Percentiles rank a stretch among this genome's conserved stretches.
phyloP scores from a whole-genome alignment of 2,888 invertebrate genomes.

The Plagiodera versicolora region DNA sequence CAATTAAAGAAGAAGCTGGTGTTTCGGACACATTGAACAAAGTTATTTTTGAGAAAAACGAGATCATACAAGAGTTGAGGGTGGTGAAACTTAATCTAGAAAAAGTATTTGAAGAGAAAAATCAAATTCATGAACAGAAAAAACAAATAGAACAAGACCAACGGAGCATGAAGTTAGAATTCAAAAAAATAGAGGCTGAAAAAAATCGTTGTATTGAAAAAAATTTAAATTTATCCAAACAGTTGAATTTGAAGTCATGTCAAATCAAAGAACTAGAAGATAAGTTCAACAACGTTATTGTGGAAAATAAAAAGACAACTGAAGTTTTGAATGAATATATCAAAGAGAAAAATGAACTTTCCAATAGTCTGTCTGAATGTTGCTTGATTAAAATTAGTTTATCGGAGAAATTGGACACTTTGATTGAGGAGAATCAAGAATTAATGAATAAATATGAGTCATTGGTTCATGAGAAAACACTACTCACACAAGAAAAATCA shows the following conservation, averaged over 20 bases:
- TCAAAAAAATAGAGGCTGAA: conserved; percentile 6
- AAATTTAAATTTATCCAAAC: not conserved
- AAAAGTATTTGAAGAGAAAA: not conserved
- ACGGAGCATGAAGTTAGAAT: conserved; percentile 9
- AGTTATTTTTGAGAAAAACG: not conserved
- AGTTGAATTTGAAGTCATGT: not conserved
- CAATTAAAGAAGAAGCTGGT: not conserved
- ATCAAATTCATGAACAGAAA: not conserved
- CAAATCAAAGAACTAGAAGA: conserved; percentile 4
- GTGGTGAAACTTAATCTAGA: not conserved
- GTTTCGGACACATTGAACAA: not conserved
- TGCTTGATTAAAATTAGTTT: not conserved
- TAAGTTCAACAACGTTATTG: not conserved
- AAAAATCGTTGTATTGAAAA: conserved; percentile 5
- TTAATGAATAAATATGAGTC: no score
- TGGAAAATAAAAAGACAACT: not conserved
- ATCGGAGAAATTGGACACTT: not conserved
- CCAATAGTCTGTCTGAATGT: not conserved
- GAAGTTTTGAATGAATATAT: not conserved
- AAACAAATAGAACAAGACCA: conserved; percentile 7
- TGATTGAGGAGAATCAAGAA: no score
- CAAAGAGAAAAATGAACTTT: not conserved
- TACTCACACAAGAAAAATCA: conserved; percentile 9
- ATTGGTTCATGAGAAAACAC: no score
- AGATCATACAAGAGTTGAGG: not conserved